phyloP scores from a whole-genome alignment of 2,113 vertebrate genomes.

The Castor canadensis region DNA sequence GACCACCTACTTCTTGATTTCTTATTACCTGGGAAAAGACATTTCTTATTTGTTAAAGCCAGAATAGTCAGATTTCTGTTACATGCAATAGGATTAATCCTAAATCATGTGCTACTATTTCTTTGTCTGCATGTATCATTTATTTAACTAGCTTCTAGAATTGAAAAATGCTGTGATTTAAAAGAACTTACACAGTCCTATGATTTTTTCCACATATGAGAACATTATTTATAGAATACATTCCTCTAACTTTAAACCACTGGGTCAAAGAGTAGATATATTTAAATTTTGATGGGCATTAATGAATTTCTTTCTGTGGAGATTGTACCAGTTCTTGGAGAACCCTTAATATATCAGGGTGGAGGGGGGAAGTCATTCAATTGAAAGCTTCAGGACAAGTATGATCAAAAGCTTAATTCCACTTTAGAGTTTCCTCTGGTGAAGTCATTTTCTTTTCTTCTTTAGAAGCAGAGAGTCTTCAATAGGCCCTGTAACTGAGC shows the following conservation, averaged over 20 bases:
- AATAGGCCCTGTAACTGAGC: background rate
- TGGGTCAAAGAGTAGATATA: background rate
- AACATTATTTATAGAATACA: background rate
- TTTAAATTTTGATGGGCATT: background rate
- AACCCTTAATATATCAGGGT: background rate
- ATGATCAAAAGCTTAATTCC: constrained; percentile 2
- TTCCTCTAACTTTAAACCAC: background rate
- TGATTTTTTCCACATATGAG: background rate
- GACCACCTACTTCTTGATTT: background rate
- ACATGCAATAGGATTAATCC: background rate
- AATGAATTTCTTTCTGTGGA: background rate
- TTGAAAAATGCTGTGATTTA: background rate
- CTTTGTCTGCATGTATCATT: background rate
- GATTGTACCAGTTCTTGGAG: background rate
- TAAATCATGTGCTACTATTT: constrained; percentile 24
- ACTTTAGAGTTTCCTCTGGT: constrained; percentile 10
- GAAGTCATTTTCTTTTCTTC: constrained; percentile 32
- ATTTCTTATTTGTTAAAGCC: background rate
- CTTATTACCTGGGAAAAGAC: background rate
- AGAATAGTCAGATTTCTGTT: background rate
- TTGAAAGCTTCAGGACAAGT: background rate
- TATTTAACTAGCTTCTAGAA: background rate
- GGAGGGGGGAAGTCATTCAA: background rate
- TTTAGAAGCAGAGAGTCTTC: background rate
- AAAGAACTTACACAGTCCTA: background rate